phyloP scores from a whole-genome alignment of 1,140 invertebrate species.

The Galleria mellonella region DNA sequence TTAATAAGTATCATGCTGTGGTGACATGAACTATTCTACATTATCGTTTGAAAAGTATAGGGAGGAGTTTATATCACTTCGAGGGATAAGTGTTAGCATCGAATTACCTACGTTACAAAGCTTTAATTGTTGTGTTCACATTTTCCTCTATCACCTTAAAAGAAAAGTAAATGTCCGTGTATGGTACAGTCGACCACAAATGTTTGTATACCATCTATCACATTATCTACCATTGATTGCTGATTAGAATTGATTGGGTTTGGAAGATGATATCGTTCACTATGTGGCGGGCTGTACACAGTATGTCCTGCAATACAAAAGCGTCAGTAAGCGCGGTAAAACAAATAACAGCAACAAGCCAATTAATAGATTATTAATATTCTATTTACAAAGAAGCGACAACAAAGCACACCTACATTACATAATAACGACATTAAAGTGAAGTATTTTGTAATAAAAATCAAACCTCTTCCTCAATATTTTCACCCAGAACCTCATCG shows the following conservation, averaged over 20 bases:
- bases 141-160: slow-evolving; percentile 12
- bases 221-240: too few relatives aligned
- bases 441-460: slow-evolving; percentile 30
- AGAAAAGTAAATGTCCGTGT: slow-evolving; percentile 1
- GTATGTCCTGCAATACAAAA: slow-evolving; percentile 12
- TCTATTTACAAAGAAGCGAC: slow-evolving; percentile 14
- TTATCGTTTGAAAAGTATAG: slow-evolving; percentile 2
- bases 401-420: slow-evolving; percentile 17
- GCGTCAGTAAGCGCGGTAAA: slow-evolving; percentile 14
- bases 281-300: background rate
- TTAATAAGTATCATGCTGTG: slow-evolving; percentile 9
- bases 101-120: slow-evolving; percentile 5
- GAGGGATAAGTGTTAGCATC: slow-evolving; percentile 5
- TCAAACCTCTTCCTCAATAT: slow-evolving; percentile 64
- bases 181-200: slow-evolving; percentile 3
- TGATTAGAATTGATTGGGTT: background rate
- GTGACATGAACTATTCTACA: slow-evolving; percentile 12
- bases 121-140: slow-evolving; percentile 2
- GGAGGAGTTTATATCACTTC: background rate
- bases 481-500: slow-evolving; percentile 64
- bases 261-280: slow-evolving; percentile 1
- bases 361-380: slow-evolving; percentile 1
- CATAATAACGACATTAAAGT: slow-evolving; percentile 7
- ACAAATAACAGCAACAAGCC: slow-evolving; percentile 11
- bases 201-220: slow-evolving; percentile 2